Conservation (phyloP, 2,888 invertebrate genomes). For the Hipparchia sbordonii region DNA sequence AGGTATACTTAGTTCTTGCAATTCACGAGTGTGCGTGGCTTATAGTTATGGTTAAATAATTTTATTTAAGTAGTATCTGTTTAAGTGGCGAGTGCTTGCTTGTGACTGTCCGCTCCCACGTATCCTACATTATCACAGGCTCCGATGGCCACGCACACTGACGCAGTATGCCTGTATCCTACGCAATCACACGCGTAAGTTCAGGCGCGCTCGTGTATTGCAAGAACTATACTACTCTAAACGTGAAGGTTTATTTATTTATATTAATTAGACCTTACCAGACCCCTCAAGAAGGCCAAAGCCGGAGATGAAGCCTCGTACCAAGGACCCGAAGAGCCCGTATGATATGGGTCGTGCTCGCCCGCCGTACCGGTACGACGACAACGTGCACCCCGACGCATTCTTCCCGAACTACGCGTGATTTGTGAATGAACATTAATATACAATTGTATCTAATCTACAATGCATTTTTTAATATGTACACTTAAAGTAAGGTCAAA, state of each 20-base stretch:
- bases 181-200: no score
- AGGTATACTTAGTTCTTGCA: no score
- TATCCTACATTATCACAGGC: no score
- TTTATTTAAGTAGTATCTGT: no score
- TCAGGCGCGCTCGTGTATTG: no score
- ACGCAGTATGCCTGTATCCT: no score
- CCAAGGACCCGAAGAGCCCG: conserved; percentile 46
- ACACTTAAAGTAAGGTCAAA: background rate
- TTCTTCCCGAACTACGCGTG: conserved; percentile 63
- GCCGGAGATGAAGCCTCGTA: conserved; percentile 43
- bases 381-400: conserved; percentile 49
- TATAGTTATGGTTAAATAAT: no score
- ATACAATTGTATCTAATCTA: conserved; percentile 1
- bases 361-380: conserved; percentile 56
- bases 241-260: background rate
- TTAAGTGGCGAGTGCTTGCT: no score
- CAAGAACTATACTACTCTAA: no score
- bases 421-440: background rate
- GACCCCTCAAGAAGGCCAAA: conserved; percentile 9
- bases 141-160: no score
- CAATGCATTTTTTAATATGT: conserved; percentile 35
- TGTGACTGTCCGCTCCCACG: no score
- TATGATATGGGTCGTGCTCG: conserved; percentile 51
- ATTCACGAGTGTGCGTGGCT: no score
- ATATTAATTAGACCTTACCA: conserved; percentile 1